Percentiles rank a stretch among this genome's conserved stretches.
Conservation (phyloP, 2,888 invertebrate species). For the Stratiomys singularior region DNA sequence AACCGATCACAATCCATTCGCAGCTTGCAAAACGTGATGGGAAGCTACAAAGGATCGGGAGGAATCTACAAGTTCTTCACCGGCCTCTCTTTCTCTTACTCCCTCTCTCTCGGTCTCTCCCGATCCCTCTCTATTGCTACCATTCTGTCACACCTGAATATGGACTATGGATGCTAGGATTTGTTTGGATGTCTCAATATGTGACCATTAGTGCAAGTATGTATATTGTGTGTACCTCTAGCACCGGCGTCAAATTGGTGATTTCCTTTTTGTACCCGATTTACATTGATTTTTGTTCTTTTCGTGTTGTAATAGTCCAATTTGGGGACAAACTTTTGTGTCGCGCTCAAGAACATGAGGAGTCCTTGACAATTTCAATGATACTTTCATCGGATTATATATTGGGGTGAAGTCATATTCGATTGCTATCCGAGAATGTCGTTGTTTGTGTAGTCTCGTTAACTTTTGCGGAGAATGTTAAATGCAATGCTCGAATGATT, state of each 20-base stretch:
- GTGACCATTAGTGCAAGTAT: conserved; percentile 35
- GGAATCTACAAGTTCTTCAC: conserved; percentile 17
- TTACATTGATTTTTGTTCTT: conserved; percentile 42
- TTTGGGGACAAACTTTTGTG: conserved; percentile 32
- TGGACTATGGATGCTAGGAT: not conserved
- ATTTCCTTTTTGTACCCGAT: conserved; percentile 37
- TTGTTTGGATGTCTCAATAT: conserved; percentile 1
- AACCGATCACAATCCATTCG: conserved; percentile 44
- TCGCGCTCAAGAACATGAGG: not conserved
- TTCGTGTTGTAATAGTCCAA: conserved; percentile 41
- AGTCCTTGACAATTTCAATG: conserved; percentile 35
- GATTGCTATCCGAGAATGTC: not conserved
- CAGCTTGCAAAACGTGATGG: not conserved
- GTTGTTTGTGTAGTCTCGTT: not conserved
- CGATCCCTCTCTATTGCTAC: no score
- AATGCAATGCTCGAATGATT: not conserved
- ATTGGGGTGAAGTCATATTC: conserved; percentile 25
- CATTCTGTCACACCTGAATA: not conserved
- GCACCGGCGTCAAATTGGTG: conserved; percentile 32
- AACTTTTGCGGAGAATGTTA: not conserved
- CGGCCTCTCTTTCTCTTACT: not conserved
- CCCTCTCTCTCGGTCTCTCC: not conserved
- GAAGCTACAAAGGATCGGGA: not conserved
- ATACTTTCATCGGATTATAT: conserved; percentile 14
- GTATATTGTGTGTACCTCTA: not conserved